Evolutionary conservation across 35 echinoderm and acorn worm species (phyloP), one percentile per base, ranked within the genome.

Genomic region (Chiridota heheva): DNA sequence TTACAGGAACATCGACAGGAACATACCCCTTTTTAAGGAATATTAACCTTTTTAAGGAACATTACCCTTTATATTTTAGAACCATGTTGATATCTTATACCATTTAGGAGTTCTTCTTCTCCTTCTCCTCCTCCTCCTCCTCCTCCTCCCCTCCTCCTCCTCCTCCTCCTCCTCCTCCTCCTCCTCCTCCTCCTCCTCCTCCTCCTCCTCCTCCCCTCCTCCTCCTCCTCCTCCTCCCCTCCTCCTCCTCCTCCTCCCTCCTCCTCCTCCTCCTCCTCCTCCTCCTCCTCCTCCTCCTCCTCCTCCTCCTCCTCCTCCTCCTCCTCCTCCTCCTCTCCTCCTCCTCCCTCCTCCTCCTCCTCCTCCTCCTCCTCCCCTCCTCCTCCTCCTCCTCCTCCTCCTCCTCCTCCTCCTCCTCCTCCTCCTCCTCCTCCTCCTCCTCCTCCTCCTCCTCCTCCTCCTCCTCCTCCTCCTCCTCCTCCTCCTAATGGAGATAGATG

Each of bases 281-380:
- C 48, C n/a, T 53, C 48, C n/a, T 13, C n/a, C 48, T 53, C 10
- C 48, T 13, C n/a, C 48, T 13, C n/a, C 48, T 53, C n/a, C 48
- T 53, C n/a, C 48, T 53, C 48, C n/a, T 53, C 48, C n/a, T 53
- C 48, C 48, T 53, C n/a, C 48, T 53, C n/a, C 48, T 53, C 48
- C 48, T 53, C 48, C n/a, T 53, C 48, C n/a, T 53, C n/a, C n/a
- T 53, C 48, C n/a, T 53, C n/a, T 53, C n/a, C n/a, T 53, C n/a
- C 48, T 53, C n/a, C n/a, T n/a, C 10, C n/a, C 48, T 53, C n/a
- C 48, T 13, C n/a, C 48, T 13, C n/a, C 48, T 13, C n/a, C 48
- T 53, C n/a, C 48, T 13, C n/a, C 48, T 13, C n/a, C 48, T 13
- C n/a, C 48, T 13, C n/a, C 48, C 10, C n/a, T n/a, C 10, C n/a